Conservation (phyloP, 2,113 vertebrate genomes). For the Micromys minutus region DNA sequence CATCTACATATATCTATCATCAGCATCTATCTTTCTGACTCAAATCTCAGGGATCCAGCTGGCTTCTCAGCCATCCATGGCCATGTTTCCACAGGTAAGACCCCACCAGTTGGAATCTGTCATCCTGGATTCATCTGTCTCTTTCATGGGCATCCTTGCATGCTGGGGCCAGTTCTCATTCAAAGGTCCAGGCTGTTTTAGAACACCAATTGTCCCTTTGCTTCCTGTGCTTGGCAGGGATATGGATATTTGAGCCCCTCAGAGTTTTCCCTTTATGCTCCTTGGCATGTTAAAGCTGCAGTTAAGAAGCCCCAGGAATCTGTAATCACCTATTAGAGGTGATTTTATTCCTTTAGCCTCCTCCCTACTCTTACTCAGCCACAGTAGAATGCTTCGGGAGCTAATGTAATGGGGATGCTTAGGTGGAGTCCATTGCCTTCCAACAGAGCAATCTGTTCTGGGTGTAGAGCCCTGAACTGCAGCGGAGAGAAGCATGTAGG, state of each 20-base stretch:
- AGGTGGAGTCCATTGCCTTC: neutral
- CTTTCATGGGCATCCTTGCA: neutral
- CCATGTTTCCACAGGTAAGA: too few relatives aligned
- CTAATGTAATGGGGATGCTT: neutral
- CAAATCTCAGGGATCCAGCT: neutral
- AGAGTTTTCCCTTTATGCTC: neutral
- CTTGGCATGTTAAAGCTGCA: neutral
- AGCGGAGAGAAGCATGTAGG: neutral
- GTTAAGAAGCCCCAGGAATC: constrained; percentile 33
- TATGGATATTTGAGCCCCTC: neutral
- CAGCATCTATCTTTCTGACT: neutral
- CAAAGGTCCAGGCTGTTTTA: neutral
- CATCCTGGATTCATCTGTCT: too few relatives aligned
- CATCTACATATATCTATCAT: neutral
- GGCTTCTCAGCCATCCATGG: neutral
- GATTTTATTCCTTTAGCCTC: constrained; percentile 30
- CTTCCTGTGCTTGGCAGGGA: neutral
- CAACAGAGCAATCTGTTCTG: constrained; percentile 26
- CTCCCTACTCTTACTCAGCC: neutral
- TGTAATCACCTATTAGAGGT: neutral
- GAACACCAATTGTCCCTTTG: neutral
- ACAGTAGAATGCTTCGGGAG: neutral
- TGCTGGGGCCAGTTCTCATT: neutral
- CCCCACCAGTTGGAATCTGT: neutral
- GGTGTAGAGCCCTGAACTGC: neutral